A percentile compares a stretch with the other conserved stretches of the same genome.
These are phyloP conservation scores for Pterocles burchelli DNA, from an alignment of 2,113 vertebrate species.

Conservation along the genomic window DNA sequence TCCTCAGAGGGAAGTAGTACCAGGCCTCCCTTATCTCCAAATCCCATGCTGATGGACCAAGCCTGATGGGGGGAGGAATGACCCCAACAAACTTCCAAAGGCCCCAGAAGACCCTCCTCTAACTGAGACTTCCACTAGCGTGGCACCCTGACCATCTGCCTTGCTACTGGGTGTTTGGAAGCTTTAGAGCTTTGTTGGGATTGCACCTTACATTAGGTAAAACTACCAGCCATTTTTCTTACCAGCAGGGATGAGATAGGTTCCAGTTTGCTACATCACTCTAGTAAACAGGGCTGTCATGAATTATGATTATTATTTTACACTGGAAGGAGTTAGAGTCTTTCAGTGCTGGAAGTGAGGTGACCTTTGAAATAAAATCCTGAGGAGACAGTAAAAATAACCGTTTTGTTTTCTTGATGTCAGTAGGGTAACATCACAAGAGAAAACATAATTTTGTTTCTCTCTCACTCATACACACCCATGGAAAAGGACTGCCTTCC, in stretches of 20 bases:
- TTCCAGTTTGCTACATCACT: background rate
- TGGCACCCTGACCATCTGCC: background rate
- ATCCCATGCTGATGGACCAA: background rate
- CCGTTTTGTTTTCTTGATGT: background rate
- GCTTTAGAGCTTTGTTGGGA: background rate
- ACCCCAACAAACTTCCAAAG: background rate
- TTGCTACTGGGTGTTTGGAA: background rate
- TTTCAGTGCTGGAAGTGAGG: background rate
- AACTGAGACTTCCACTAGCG: background rate
- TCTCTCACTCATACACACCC: background rate
- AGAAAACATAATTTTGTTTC: background rate
- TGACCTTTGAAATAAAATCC: constrained; percentile 15
- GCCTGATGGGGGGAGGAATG: background rate
- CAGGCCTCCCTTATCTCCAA: background rate
- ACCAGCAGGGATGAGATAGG: background rate
- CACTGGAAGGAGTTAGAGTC: background rate
- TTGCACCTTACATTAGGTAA: background rate
- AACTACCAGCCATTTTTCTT: background rate
- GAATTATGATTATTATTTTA: background rate
- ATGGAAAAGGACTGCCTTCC: background rate
- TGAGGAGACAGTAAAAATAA: background rate
- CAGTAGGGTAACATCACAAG: background rate
- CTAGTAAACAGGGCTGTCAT: background rate
- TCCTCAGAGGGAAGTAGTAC: background rate
- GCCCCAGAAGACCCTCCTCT: background rate